Percentiles rank a stretch among this genome's conserved stretches.
These are phyloP conservation scores for Phenacoccus solenopsis DNA, from an alignment of 1,140 invertebrate genomes.

Conservation along the genomic window DNA sequence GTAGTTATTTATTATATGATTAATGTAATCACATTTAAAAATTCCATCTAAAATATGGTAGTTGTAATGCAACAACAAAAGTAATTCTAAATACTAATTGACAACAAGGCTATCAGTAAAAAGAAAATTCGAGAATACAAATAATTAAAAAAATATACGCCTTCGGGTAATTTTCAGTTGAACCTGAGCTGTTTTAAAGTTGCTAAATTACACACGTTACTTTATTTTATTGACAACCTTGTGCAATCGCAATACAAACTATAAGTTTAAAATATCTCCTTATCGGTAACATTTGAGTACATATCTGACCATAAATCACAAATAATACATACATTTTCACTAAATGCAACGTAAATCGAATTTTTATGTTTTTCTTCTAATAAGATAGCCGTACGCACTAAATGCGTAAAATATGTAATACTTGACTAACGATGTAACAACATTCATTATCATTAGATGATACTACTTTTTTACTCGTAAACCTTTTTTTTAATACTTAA, in stretches of 20 bases:
- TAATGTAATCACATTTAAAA: not conserved
- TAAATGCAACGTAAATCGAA: too few relatives aligned
- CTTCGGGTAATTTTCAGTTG: not conserved
- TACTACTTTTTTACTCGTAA: too few relatives aligned
- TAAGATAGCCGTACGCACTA: too few relatives aligned
- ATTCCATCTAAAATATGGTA: not conserved
- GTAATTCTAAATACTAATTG: not conserved
- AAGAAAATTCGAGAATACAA: not conserved
- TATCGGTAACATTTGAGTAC: not conserved
- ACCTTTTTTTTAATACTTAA: too few relatives aligned
- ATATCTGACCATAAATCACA: too few relatives aligned
- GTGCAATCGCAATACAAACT: not conserved
- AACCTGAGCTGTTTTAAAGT: not conserved
- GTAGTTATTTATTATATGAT: constrained; percentile 4
- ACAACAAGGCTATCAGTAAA: not conserved
- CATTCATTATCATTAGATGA: too few relatives aligned
- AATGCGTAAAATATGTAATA: too few relatives aligned
- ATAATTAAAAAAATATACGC: not conserved
- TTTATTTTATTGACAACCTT: too few relatives aligned
- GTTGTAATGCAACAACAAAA: not conserved
- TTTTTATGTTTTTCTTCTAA: too few relatives aligned
- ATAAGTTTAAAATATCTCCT: not conserved
- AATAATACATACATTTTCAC: too few relatives aligned
- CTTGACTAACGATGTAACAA: too few relatives aligned
- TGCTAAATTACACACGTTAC: too few relatives aligned